phyloP scores from a whole-genome alignment of 2,888 invertebrate genomes.

The Pyrrhia umbra region DNA sequence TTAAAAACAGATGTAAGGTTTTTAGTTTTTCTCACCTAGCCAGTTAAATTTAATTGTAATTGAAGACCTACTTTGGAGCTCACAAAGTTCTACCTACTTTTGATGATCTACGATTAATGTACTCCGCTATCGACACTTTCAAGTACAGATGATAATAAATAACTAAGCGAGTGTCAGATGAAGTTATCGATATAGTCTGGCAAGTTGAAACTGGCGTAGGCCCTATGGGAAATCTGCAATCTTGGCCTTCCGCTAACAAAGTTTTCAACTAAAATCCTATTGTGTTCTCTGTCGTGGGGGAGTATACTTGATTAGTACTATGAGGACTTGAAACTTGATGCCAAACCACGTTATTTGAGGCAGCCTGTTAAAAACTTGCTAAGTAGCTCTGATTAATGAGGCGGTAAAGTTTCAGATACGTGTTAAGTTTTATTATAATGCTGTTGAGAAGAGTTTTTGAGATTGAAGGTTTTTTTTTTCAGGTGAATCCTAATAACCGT shows the following conservation, averaged over 20 bases:
- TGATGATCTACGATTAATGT: neutral
- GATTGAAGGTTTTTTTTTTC: neutral
- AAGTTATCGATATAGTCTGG: constrained; percentile 87
- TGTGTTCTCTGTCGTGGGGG: constrained; percentile 82
- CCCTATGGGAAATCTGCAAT: constrained; percentile 88
- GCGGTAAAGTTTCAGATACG: constrained; percentile 33
- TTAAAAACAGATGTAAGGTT: too few species aligned
- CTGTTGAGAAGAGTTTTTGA: constrained; percentile 26
- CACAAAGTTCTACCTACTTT: too few species aligned
- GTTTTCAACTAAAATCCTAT: constrained; percentile 89
- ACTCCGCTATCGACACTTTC: constrained; percentile 45
- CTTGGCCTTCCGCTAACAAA: constrained; percentile 88
- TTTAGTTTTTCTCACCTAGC: too few species aligned
- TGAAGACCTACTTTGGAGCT: too few species aligned
- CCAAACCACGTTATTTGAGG: constrained; percentile 56
- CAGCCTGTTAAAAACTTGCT: constrained; percentile 41
- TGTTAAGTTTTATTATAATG: constrained; percentile 23
- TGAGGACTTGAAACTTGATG: constrained; percentile 68
- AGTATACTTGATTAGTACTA: constrained; percentile 81
- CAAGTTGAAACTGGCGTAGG: constrained; percentile 86
- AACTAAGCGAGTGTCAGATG: constrained; percentile 77
- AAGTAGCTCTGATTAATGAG: constrained; percentile 46
- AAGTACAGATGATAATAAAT: constrained; percentile 73
- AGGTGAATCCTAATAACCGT: too few species aligned
- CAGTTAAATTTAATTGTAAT: too few species aligned